Evolutionary conservation across 2,888 invertebrate genomes (phyloP).

Genomic region (Erynnis tages): DNA sequence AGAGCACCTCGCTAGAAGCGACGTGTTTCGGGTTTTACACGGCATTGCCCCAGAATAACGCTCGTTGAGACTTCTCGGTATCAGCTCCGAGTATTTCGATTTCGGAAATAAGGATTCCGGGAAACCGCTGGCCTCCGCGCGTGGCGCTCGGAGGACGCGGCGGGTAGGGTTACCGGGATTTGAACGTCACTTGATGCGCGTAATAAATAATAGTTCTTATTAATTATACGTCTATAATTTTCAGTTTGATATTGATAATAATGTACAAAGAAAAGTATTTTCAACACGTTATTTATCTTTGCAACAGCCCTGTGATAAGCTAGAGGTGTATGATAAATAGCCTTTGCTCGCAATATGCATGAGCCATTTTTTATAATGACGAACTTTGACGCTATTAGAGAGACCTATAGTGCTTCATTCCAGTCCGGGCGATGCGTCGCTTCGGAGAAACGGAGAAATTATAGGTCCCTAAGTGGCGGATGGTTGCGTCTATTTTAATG

Average conservation of each 20-base stretch:
- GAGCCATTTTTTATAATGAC: slow-evolving; percentile 22
- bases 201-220: not conserved
- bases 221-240: not conserved
- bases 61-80: slow-evolving; percentile 71
- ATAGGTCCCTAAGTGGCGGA: slow-evolving; percentile 7
- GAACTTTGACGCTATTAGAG: slow-evolving; percentile 20
- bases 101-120: slow-evolving; percentile 77
- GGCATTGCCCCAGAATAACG: slow-evolving; percentile 75
- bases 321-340: slow-evolving; percentile 35
- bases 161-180: slow-evolving; percentile 18
- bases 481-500: slow-evolving; percentile 9
- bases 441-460: slow-evolving; percentile 13
- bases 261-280: no score
- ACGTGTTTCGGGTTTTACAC: slow-evolving; percentile 72
- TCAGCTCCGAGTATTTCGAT: slow-evolving; percentile 71
- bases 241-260: no score
- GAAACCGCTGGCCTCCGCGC: slow-evolving; percentile 68
- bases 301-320: not conserved
- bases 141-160: slow-evolving; percentile 48
- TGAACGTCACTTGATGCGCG: no score
- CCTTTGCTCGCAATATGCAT: slow-evolving; percentile 28
- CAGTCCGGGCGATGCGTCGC: not conserved
- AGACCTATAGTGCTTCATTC: slow-evolving; percentile 8
- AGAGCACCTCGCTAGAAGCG: slow-evolving; percentile 65
- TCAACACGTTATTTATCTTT: no score